A percentile compares a stretch with the other conserved stretches of the same genome.
Conservation (phyloP, 2,888 invertebrate genomes). For the Thumatha senex region DNA sequence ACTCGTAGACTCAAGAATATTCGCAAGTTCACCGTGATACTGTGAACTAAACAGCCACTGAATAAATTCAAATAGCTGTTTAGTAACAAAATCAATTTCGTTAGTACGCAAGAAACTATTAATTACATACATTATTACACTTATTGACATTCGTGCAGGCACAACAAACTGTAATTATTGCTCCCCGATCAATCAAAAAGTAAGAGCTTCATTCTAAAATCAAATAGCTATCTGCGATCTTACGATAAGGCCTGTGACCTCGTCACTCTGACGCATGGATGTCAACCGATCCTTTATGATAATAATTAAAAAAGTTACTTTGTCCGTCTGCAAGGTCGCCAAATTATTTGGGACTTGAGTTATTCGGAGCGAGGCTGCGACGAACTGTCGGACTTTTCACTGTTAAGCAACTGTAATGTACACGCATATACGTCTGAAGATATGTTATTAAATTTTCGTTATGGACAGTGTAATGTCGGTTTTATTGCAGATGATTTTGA, state of each 20-base stretch:
- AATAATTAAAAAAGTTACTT: slow-evolving; percentile 73
- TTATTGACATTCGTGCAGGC: slow-evolving; percentile 20
- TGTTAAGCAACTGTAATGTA: slow-evolving; percentile 59
- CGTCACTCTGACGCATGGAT: slow-evolving; percentile 58
- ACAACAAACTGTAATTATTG: slow-evolving; percentile 30
- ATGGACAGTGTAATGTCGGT: slow-evolving; percentile 58
- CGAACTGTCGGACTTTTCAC: slow-evolving; percentile 51
- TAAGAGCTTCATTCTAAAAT: slow-evolving; percentile 24
- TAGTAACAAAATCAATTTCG: slow-evolving; percentile 8
- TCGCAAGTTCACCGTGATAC: too few species aligned
- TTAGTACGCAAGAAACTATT: slow-evolving; percentile 16
- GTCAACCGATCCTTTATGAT: slow-evolving; percentile 70
- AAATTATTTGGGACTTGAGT: slow-evolving; percentile 72
- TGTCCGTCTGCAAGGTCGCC: slow-evolving; percentile 65
- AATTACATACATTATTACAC: slow-evolving; percentile 31
- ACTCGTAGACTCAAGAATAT: too few species aligned
- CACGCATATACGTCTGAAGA: slow-evolving; percentile 51
- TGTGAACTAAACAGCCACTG: too few species aligned
- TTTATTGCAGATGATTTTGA: slow-evolving; percentile 35
- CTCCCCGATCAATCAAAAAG: slow-evolving; percentile 20
- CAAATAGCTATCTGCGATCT: slow-evolving; percentile 27
- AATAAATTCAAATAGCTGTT: neutral
- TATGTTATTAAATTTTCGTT: slow-evolving; percentile 75
- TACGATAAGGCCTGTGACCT: slow-evolving; percentile 41
- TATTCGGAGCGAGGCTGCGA: slow-evolving; percentile 73